A percentile compares a stretch with the other conserved stretches of the same genome.
Evolutionary conservation across 2,888 invertebrate species (phyloP).

Genomic region (Augiades crinisus): DNA sequence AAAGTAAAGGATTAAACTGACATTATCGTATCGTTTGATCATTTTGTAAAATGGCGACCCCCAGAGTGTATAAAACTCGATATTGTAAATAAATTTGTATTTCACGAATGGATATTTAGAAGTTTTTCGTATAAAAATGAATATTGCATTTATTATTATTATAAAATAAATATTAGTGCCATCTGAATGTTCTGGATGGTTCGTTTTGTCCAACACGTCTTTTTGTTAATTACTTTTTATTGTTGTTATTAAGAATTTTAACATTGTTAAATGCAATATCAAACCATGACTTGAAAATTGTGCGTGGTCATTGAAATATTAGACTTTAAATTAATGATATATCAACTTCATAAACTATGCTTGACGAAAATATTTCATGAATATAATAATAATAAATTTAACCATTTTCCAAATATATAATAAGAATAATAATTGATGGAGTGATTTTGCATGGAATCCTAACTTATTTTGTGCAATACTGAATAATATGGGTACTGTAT

Average conservation of each 20-base stretch:
- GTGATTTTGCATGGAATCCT: conserved; percentile 67
- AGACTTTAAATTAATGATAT: conserved; percentile 12
- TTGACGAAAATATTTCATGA: conserved; percentile 12
- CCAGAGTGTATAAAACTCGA: conserved; percentile 47
- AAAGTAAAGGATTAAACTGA: too few species aligned
- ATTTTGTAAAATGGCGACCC: conserved; percentile 44
- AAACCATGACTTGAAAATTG: conserved; percentile 48
- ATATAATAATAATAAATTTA: conserved; percentile 19
- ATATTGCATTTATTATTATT: conserved; percentile 72
- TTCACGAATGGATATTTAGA: conserved; percentile 60
- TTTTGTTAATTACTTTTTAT: conserved; percentile 78
- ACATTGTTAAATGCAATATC: conserved; percentile 74
- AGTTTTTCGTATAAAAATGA: conserved; percentile 60
- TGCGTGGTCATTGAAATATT: conserved; percentile 34
- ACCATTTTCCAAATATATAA: conserved; percentile 24
- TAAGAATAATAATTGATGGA: conserved; percentile 38
- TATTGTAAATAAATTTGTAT: conserved; percentile 75
- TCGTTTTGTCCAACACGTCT: conserved; percentile 64
- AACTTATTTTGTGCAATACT: conserved; percentile 66
- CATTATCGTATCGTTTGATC: conserved; percentile 37
- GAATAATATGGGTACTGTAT: conserved; percentile 62
- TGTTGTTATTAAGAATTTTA: conserved; percentile 80
- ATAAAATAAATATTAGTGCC: conserved; percentile 54
- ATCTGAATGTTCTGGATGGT: conserved; percentile 75
- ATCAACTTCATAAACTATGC: conserved; percentile 2